Evolutionary conservation across 1,140 invertebrate genomes (phyloP).

Genomic region (Brachionus sp.): DNA sequence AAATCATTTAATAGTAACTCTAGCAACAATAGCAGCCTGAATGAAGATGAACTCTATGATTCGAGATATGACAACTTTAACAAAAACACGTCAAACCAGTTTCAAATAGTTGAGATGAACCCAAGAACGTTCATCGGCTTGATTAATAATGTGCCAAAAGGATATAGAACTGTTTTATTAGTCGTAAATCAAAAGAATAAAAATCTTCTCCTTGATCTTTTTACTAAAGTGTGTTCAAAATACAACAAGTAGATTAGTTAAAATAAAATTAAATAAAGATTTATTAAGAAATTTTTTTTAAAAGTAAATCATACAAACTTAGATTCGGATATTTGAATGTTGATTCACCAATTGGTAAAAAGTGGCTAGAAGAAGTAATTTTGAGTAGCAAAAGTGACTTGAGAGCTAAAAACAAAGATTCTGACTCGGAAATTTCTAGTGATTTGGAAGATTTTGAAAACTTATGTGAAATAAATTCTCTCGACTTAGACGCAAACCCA

Average conservation of each 20-base stretch:
- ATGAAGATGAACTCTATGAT: not conserved
- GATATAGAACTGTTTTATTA: slow-evolving; percentile 7
- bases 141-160: slow-evolving; percentile 14
- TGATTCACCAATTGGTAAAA: not conserved
- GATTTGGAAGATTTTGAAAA: slow-evolving; percentile 11
- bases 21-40: not conserved
- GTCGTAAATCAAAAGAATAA: slow-evolving; percentile 31
- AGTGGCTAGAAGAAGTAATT: slow-evolving; percentile 18
- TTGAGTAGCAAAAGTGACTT: not conserved
- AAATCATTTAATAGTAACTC: not conserved
- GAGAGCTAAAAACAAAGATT: not conserved
- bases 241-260: not conserved
- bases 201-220: not conserved
- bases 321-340: slow-evolving; percentile 24
- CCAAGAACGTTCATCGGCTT: not conserved
- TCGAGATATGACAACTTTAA: slow-evolving; percentile 17
- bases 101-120: slow-evolving; percentile 35
- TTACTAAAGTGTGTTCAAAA: slow-evolving; percentile 21
- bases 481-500: not conserved
- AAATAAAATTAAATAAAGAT: not conserved
- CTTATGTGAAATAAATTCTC: not conserved
- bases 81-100: slow-evolving; percentile 28
- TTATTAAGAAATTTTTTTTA: not conserved
- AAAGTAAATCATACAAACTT: slow-evolving; percentile 21
- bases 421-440: not conserved